Evolutionary conservation across 2,113 vertebrate species (phyloP), one percentile per base, ranked within the genome.

Genomic region (Herpetotheres cachinnans): DNA sequence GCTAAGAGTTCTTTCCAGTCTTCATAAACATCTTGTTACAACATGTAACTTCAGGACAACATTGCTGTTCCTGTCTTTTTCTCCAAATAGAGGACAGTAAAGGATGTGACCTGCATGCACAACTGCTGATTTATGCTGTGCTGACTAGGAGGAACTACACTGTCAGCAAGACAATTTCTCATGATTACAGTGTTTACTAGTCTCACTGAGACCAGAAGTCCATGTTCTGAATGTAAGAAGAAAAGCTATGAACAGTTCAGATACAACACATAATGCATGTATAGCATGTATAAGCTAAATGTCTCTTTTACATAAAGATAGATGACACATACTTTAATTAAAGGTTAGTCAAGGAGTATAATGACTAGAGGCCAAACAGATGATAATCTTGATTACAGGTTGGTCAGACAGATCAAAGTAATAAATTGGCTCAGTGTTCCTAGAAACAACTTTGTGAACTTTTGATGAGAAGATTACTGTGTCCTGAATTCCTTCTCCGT

Each of bases 351-450:
- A 84, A 91, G 42, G 42, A 86, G 63, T 36, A 13, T 61, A 76
- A 96, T 90, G 52, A 96, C 90, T 74, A 32, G 81, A 89, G 77
- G 78, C 84, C 84, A 96, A 94, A 94, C 54, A 95, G 93, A 95
- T 82, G 4, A 62, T 49, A 85, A 91, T 87, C 87, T 82, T 91
- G 74, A 94, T 90, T 94, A 93, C 52, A 91, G 89, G 80, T 67
- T 94, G 95, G 84, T 69, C 93, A 89, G 55, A 79, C 17, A 89
- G 91, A 93, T 82, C 65, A 91, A 94, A 95, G 93, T 65, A 93
- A 90, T 82, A 95, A 90, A 93, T 61, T 71, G 90, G 25, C 78
- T 95, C 77, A 42, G n/a, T 16, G n/a, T 82, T 94, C 95, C 89
- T 93, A 93, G 95, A 93, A 95, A 87, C 61, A 85, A 72, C 74